These are phyloP conservation scores for Leucania comma DNA, from an alignment of 2,888 invertebrate genomes.

Conservation along the genomic window DNA sequence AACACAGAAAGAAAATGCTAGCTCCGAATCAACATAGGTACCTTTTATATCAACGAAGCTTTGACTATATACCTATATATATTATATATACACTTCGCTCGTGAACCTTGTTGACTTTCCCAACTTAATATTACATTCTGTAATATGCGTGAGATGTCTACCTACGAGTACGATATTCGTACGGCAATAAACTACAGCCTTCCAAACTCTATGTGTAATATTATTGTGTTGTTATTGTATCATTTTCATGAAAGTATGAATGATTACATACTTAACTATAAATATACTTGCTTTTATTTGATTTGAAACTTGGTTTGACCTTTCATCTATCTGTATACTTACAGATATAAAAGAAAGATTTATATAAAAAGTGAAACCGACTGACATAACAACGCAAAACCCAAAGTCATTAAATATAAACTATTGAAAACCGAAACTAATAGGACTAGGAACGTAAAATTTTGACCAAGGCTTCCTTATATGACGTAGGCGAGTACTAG, in stretches of 20 bases:
- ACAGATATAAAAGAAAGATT: too few relatives aligned
- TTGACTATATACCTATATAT: not conserved
- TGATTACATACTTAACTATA: not conserved
- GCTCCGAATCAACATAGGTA: not conserved
- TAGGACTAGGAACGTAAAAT: too few relatives aligned
- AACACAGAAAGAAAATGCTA: not conserved
- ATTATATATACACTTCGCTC: not conserved
- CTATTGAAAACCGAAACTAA: too few relatives aligned
- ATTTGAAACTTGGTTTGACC: not conserved
- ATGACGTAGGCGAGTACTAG: too few relatives aligned
- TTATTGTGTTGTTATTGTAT: conserved; percentile 5
- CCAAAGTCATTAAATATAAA: too few relatives aligned
- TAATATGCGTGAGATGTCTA: conserved; percentile 32
- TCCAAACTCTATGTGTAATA: conserved; percentile 1
- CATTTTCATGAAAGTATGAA: not conserved
- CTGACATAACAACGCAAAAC: too few relatives aligned
- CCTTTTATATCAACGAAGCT: not conserved
- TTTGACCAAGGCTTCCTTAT: too few relatives aligned
- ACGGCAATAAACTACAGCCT: conserved; percentile 11
- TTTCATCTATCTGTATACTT: too few relatives aligned
- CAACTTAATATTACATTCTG: conserved; percentile 41
- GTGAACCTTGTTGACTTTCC: conserved; percentile 30
- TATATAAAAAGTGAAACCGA: too few relatives aligned
- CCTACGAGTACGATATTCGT: conserved; percentile 2
- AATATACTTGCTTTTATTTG: not conserved